phyloP scores from a whole-genome alignment of 53 echinoderm and acorn worm genomes.

The Echinarachnius parma region DNA sequence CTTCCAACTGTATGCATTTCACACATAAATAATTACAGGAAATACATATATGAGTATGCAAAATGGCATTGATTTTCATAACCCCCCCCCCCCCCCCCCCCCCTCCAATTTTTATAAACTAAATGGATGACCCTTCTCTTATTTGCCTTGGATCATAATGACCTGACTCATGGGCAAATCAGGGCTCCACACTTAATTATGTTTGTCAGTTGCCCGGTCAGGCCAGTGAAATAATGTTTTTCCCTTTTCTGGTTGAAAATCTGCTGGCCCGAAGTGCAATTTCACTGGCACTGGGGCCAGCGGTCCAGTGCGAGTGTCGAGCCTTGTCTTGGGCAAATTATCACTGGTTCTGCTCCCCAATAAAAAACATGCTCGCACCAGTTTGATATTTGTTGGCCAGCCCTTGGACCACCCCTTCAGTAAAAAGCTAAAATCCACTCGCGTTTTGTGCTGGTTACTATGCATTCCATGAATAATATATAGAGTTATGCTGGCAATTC shows the following conservation, averaged over 20 bases:
- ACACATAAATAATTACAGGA: conserved; percentile 30
- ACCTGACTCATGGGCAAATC: conserved; percentile 8
- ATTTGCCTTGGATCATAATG: conserved; percentile 25
- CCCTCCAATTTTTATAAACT: conserved; percentile 1
- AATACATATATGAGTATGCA: conserved; percentile 19
- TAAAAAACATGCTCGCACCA: conserved; percentile 35
- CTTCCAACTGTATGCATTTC: conserved; percentile 17
- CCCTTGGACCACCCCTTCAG: conserved; percentile 17
- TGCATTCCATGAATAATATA: conserved; percentile 24
- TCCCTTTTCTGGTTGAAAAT: neutral
- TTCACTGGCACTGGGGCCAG: neutral
- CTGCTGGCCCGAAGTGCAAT: neutral
- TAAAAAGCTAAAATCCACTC: conserved; percentile 13
- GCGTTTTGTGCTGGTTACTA: neutral
- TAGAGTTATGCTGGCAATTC: conserved; percentile 23
- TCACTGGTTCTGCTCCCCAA: conserved; percentile 40
- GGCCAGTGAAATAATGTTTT: neutral
- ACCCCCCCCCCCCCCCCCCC: conserved; percentile 14
- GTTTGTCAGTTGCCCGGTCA: neutral
- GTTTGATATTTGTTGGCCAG: conserved; percentile 32
- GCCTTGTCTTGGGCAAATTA: conserved; percentile 25
- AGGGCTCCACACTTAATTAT: conserved; percentile 1
- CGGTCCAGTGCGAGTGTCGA: neutral
- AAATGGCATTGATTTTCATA: neutral
- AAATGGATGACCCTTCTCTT: neutral